These are phyloP conservation scores for Drosophila lacteicornis DNA, from an alignment of 1,140 invertebrate genomes.

Conservation along the genomic window DNA sequence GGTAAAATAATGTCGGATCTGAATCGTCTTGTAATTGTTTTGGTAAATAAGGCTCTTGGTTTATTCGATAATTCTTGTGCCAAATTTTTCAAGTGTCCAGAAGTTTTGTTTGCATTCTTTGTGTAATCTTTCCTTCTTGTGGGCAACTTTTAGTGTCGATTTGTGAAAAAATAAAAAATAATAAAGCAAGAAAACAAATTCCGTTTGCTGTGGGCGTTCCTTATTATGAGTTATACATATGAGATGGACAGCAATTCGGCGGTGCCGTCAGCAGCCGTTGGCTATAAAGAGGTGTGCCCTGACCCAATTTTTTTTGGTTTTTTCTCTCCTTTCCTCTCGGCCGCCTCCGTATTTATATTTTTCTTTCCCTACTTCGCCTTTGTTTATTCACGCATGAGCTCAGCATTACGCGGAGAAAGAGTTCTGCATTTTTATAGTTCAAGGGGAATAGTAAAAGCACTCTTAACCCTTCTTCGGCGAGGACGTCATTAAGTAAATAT, in stretches of 20 bases:
- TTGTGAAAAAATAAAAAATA: slow-evolving; percentile 49
- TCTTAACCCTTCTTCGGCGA: slow-evolving; percentile 40
- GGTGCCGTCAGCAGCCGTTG: slow-evolving; percentile 60
- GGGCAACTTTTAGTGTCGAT: slow-evolving; percentile 44
- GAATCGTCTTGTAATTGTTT: not conserved
- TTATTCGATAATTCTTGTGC: slow-evolving; percentile 19
- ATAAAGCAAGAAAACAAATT: slow-evolving; percentile 51
- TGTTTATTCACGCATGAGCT: slow-evolving; percentile 70
- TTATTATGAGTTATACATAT: slow-evolving; percentile 69
- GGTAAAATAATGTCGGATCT: not conserved
- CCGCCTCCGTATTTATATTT: not conserved
- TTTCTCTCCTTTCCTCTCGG: not conserved
- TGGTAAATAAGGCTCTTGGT: not conserved
- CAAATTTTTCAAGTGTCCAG: not conserved
- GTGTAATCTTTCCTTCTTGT: slow-evolving; percentile 58
- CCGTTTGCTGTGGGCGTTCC: slow-evolving; percentile 63
- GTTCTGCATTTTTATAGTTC: slow-evolving; percentile 44
- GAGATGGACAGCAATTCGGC: slow-evolving; percentile 40
- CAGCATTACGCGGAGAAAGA: slow-evolving; percentile 48
- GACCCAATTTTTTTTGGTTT: slow-evolving; percentile 55
- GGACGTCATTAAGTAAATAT: slow-evolving; percentile 50
- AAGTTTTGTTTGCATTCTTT: slow-evolving; percentile 41
- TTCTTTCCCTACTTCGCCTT: slow-evolving; percentile 25
- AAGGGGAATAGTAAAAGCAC: slow-evolving; percentile 45
- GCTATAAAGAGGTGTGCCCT: slow-evolving; percentile 76